Conservation (phyloP, 1,140 invertebrate species). For the Anoplolepis gracilipes region DNA sequence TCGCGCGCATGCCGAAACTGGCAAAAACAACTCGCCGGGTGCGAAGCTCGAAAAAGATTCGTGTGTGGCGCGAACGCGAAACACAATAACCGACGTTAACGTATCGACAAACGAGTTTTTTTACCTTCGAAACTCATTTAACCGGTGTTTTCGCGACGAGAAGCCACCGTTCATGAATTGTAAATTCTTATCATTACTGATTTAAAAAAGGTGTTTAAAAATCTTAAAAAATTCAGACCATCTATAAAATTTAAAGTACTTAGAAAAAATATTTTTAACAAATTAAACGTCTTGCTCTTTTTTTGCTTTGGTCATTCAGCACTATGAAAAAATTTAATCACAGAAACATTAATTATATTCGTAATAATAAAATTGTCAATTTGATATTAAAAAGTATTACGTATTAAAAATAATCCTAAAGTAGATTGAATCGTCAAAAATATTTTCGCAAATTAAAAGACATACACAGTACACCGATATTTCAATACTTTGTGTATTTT, state of each 20-base stretch:
- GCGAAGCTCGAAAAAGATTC: conserved; percentile 5
- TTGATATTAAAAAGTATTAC: not conserved
- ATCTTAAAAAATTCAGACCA: not conserved
- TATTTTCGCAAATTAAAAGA: no score
- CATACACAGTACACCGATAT: no score
- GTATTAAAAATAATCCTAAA: not conserved
- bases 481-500: no score
- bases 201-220: not conserved
- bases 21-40: not conserved
- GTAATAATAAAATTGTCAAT: not conserved
- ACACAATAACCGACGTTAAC: conserved; percentile 28
- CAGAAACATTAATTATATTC: not conserved
- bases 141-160: not conserved
- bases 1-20: conserved; percentile 21
- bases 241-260: no score
- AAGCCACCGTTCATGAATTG: not conserved
- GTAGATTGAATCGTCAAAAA: not conserved
- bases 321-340: not conserved
- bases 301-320: not conserved
- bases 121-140: conserved; percentile 19
- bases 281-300: not conserved
- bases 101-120: conserved; percentile 20
- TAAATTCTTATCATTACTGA: not conserved
- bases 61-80: not conserved
- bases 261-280: not conserved